A percentile compares a stretch with the other conserved stretches of the same genome.
These are phyloP conservation scores for Shinisaurus crocodilurus DNA, from an alignment of 2,113 vertebrate species.

Conservation along the genomic window DNA sequence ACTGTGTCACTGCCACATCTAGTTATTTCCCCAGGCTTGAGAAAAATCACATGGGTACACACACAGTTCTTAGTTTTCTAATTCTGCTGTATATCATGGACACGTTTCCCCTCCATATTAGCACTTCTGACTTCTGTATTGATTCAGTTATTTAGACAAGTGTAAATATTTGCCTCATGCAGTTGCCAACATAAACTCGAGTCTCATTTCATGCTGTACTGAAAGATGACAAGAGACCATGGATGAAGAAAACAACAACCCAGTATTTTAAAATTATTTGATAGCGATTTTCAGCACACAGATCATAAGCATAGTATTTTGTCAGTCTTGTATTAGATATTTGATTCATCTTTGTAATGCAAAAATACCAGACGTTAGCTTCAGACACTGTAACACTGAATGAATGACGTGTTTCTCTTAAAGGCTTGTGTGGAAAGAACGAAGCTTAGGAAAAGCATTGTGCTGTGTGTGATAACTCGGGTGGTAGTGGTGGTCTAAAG, in stretches of 20 bases:
- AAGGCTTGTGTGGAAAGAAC: not conserved
- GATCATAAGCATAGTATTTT: not conserved
- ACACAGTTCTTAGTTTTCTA: not conserved
- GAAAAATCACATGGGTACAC: not conserved
- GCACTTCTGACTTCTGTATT: not conserved
- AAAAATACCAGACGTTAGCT: not conserved
- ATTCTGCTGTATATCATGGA: not conserved
- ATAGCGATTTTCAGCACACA: not conserved
- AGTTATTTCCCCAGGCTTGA: not conserved
- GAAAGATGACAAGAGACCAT: conserved; percentile 17
- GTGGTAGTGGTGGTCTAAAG: not conserved
- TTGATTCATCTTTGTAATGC: not conserved
- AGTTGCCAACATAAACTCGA: not conserved
- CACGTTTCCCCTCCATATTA: not conserved
- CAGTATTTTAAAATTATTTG: not conserved
- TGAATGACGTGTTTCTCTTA: not conserved
- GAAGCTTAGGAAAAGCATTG: no score
- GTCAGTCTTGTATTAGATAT: not conserved
- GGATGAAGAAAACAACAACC: not conserved
- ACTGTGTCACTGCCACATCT: not conserved
- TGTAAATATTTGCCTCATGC: conserved; percentile 46
- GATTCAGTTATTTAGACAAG: conserved; percentile 6
- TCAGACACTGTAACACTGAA: not conserved
- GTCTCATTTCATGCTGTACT: conserved; percentile 13
- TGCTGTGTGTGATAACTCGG: not conserved